Evolutionary conservation across 1,140 invertebrate genomes (phyloP).

Genomic region (Nephotettix cincticeps): DNA sequence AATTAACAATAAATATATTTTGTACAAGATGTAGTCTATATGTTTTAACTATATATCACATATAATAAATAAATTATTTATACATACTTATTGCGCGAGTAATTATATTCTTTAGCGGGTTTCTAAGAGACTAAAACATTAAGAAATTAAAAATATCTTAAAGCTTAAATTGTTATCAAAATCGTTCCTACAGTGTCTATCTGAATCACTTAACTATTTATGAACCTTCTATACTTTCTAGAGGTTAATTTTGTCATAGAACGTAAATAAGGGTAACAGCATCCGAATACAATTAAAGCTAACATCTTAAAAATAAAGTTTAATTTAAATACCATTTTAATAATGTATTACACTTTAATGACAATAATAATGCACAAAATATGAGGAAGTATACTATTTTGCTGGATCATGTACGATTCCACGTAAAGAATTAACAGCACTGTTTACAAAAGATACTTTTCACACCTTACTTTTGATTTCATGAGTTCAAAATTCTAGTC

Average conservation of each 20-base stretch:
- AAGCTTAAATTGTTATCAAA: background rate
- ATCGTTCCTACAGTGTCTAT: background rate
- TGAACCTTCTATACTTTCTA: background rate
- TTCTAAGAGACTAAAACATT: slow-evolving; percentile 2
- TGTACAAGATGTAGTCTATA: slow-evolving; percentile 27
- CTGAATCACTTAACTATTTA: slow-evolving; percentile 2
- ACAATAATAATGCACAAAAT: too few species aligned
- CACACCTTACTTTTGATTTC: too few species aligned
- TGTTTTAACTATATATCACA: slow-evolving; percentile 27
- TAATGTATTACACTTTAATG: too few species aligned
- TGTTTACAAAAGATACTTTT: too few species aligned
- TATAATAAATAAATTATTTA: slow-evolving; percentile 13
- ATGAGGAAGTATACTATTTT: too few species aligned
- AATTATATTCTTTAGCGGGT: background rate
- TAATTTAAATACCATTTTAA: too few species aligned
- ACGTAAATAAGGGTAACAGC: background rate
- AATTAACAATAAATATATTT: slow-evolving; percentile 24
- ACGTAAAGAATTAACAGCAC: too few species aligned
- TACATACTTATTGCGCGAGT: slow-evolving; percentile 14
- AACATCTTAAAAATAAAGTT: background rate
- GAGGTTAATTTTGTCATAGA: background rate
- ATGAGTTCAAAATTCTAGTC: too few species aligned
- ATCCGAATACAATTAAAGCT: slow-evolving; percentile 3
- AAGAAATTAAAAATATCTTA: slow-evolving; percentile 12
- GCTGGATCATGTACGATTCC: too few species aligned